Conservation (phyloP, 2,113 vertebrate species). For the Aramus guarauna region DNA sequence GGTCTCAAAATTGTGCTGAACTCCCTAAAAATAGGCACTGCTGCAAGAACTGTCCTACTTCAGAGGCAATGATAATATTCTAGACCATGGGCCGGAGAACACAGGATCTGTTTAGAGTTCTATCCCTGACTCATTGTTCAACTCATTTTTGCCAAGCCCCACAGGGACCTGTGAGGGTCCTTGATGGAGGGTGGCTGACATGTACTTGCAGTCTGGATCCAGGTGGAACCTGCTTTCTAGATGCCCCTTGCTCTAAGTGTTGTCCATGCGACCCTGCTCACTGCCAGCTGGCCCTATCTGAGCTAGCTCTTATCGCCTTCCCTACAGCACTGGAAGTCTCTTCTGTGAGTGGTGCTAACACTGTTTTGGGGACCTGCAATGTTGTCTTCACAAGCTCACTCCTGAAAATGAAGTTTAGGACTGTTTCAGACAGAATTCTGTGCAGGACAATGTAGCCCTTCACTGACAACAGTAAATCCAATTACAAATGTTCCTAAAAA, state of each 20-base stretch:
- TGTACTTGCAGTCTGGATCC: not conserved
- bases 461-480: not conserved
- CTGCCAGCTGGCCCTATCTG: not conserved
- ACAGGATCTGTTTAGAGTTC: not conserved
- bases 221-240: not conserved
- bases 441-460: not conserved
- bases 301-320: not conserved
- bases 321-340: not conserved
- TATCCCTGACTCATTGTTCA: not conserved
- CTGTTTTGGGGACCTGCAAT: not conserved
- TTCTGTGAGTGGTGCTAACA: not conserved
- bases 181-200: not conserved
- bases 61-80: not conserved
- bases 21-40: not conserved
- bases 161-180: not conserved
- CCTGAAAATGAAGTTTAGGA: not conserved
- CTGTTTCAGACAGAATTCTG: not conserved
- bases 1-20: not conserved
- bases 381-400: not conserved
- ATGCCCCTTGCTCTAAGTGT: not conserved
- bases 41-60: not conserved
- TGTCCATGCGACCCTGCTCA: not conserved
- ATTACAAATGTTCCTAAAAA: constrained; percentile 15
- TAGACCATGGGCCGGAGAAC: not conserved
- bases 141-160: not conserved